phyloP scores from a whole-genome alignment of 2,797 vertebrate genomes.

The Cetoscarus ocellatus region DNA sequence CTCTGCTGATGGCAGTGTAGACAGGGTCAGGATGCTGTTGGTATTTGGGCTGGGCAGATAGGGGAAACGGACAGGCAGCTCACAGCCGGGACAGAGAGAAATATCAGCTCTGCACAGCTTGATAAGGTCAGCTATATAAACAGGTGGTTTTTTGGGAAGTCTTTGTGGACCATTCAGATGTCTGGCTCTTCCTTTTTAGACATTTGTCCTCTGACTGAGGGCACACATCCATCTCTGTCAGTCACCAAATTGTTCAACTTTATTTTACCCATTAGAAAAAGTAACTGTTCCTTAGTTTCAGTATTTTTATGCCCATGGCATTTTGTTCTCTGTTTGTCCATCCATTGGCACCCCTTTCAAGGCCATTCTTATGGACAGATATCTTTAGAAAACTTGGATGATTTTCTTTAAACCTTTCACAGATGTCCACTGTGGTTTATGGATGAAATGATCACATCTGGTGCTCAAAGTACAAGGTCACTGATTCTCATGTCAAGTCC shows the following conservation, averaged over 20 bases:
- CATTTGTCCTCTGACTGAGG: constrained; percentile 44
- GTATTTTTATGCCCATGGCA: neutral
- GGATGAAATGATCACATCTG: too few relatives aligned
- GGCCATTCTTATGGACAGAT: too few relatives aligned
- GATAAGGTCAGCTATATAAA: constrained; percentile 77
- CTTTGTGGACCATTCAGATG: constrained; percentile 49
- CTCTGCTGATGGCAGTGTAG: constrained; percentile 56
- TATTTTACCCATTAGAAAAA: constrained; percentile 26
- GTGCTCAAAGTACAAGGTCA: too few relatives aligned
- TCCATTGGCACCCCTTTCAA: too few relatives aligned
- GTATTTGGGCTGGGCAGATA: constrained; percentile 67
- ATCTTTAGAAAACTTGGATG: too few relatives aligned
- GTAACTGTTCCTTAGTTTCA: neutral
- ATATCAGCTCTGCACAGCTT: constrained; percentile 64
- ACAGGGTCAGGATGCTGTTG: constrained; percentile 59
- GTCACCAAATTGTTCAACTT: constrained; percentile 14
- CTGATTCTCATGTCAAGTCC: too few relatives aligned
- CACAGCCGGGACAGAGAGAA: constrained; percentile 46
- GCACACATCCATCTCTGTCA: constrained; percentile 37
- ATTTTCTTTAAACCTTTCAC: too few relatives aligned
- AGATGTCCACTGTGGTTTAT: too few relatives aligned
- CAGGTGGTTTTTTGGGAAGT: constrained; percentile 41
- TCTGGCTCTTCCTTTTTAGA: constrained; percentile 47
- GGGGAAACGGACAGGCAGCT: constrained; percentile 52
- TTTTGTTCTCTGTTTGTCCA: too few relatives aligned